Base-by-base conservation (phyloP, 2,797 vertebrate genomes). In the Botia almorhae region DNA sequence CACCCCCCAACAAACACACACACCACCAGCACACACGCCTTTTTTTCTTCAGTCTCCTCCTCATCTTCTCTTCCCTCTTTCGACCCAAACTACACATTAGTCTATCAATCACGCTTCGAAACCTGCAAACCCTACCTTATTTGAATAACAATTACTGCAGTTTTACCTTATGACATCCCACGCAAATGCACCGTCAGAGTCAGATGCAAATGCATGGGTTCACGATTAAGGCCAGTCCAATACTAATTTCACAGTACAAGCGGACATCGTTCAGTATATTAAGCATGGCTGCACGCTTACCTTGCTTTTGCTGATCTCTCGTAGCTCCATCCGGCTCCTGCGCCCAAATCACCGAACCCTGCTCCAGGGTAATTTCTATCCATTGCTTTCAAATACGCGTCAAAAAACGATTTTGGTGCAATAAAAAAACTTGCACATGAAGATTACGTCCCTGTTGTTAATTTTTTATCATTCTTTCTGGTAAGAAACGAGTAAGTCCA, bases 361-460 rank as follows among this genome's bases (percentile, higher is more conserved):
- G 90, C 82, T 83, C 87, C 89, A 67, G 90, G 89, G 84, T 95
- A 95, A 93, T 95, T 95, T 89, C 94, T 92, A 92, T 95, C 94
- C 94, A 95, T 95, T 88, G 91, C 92, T 89, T 85, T 85, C 82
- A 83, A 74, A 82, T 87, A 89, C 81, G 89, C 85, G 68, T 63
- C 83, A 91, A 85, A 88, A 79, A 89, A 86, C 84, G 87, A 76
- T 87, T 88, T 89, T 87, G 89, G 68, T 81, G 81, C 69, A 65
- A 72, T 50, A 78, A 87, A 61, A 5, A 53, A 16, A 72, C 65
- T 33, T 76, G 77, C 76, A 74, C 83, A 81, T 87, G 89, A 87
- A 89, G 85, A 89, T 90, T 87, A 92, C 89, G 88, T 85, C 88
- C 87, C 77, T 26, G 87, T 86, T 87, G 86, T 91, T 89, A 85